Conservation (phyloP, 2,888 invertebrate genomes). For the Thyatira batis region DNA sequence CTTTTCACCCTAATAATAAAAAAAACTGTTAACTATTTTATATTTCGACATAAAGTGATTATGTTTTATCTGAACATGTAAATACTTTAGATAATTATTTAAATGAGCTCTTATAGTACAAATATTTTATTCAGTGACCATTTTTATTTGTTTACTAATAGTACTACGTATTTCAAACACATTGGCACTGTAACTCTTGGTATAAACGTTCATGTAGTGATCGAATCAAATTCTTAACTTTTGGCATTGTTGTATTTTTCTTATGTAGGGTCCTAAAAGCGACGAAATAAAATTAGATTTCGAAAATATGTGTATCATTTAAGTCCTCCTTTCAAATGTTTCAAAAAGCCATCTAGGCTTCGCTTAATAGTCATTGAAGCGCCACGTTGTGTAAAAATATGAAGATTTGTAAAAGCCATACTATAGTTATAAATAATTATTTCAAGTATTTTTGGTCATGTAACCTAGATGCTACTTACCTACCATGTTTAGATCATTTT, state of each 20-base stretch:
- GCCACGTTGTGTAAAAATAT: too few species aligned
- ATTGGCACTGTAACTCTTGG: constrained; percentile 21
- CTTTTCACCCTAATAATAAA: too few species aligned
- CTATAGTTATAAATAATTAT: too few species aligned
- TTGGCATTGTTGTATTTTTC: constrained; percentile 67
- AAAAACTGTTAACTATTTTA: neutral
- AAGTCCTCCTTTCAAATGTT: constrained; percentile 16
- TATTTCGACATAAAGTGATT: neutral
- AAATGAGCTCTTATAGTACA: constrained; percentile 37
- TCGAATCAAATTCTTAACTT: constrained; percentile 40
- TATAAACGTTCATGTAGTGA: constrained; percentile 29
- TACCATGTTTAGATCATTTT: too few species aligned
- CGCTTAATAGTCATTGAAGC: neutral
- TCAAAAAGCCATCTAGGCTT: too few species aligned
- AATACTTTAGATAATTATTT: constrained; percentile 15
- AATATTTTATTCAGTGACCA: constrained; percentile 10
- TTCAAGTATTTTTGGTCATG: too few species aligned
- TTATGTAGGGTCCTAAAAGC: constrained; percentile 68
- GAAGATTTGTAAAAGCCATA: too few species aligned
- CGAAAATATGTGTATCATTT: constrained; percentile 38
- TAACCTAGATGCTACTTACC: too few species aligned
- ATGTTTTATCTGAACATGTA: neutral
- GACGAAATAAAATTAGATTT: constrained; percentile 75
- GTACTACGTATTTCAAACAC: neutral
- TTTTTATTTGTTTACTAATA: constrained; percentile 5